phyloP scores from a whole-genome alignment of 2,113 vertebrate genomes.

The Brachyhypopomus gauderio region DNA sequence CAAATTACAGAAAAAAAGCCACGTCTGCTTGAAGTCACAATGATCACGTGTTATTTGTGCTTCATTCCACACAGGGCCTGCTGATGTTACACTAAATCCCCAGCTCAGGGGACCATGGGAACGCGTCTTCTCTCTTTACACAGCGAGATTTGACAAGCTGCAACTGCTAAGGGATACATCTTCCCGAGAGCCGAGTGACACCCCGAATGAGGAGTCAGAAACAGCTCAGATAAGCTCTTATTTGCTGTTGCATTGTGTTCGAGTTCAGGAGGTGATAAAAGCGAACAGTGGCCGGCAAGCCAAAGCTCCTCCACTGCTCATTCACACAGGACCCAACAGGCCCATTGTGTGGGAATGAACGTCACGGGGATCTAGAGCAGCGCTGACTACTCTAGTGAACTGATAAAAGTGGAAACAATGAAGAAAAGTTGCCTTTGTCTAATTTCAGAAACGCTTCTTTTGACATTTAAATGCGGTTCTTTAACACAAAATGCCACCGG shows the following conservation, averaged over 20 bases:
- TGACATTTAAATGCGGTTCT: slow-evolving; percentile 42
- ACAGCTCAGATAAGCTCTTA: slow-evolving; percentile 55
- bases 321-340: slow-evolving; percentile 59
- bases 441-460: slow-evolving; percentile 3
- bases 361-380: neutral
- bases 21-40: neutral
- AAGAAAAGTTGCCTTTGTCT: neutral
- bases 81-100: slow-evolving; percentile 38
- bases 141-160: slow-evolving; percentile 45
- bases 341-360: slow-evolving; percentile 65
- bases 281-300: slow-evolving; percentile 27
- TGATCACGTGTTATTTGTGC: neutral
- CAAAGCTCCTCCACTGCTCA: slow-evolving; percentile 58
- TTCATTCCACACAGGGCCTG: slow-evolving; percentile 27
- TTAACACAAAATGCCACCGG: slow-evolving; percentile 16
- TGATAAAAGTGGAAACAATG: slow-evolving; percentile 2
- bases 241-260: slow-evolving; percentile 66
- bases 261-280: slow-evolving; percentile 56
- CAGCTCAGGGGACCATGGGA: slow-evolving; percentile 55
- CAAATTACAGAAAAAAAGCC: neutral
- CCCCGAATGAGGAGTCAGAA: slow-evolving; percentile 17
- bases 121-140: slow-evolving; percentile 49
- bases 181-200: slow-evolving; percentile 44
- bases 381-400: slow-evolving; percentile 42
- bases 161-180: slow-evolving; percentile 11